Percentiles rank a stretch among this genome's conserved stretches.
Conservation (phyloP, 2,113 vertebrate species). For the Rhagologus leucostigma region DNA sequence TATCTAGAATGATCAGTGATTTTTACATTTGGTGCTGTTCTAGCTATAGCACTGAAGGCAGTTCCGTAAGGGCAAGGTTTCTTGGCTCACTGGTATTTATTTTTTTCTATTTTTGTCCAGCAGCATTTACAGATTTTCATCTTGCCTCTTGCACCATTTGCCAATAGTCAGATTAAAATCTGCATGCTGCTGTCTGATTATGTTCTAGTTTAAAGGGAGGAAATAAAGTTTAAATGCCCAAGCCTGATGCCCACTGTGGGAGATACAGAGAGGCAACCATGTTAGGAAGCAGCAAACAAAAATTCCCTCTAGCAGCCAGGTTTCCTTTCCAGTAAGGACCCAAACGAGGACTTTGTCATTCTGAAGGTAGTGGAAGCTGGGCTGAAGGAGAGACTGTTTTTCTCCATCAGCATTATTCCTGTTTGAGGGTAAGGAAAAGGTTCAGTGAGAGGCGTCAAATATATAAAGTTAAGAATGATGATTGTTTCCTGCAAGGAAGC, state of each 20-base stretch:
- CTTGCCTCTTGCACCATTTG: not conserved
- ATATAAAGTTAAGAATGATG: not conserved
- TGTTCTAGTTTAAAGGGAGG: not conserved
- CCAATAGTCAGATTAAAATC: not conserved
- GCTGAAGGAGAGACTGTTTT: not conserved
- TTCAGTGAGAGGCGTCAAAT: not conserved
- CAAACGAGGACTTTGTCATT: not conserved
- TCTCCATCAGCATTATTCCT: not conserved
- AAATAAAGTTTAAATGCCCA: not conserved
- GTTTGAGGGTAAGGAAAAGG: not conserved
- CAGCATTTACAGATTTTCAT: not conserved
- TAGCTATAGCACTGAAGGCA: not conserved
- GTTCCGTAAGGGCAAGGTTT: not conserved
- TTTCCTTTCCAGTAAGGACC: not conserved
- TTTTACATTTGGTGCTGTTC: not conserved
- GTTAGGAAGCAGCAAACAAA: not conserved
- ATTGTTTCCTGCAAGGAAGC: not conserved
- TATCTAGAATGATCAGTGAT: not conserved
- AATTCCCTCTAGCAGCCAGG: accelerated
- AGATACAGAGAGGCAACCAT: not conserved
- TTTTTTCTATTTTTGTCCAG: not conserved
- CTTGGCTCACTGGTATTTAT: not conserved
- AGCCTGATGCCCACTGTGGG: not conserved
- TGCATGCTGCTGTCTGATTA: not conserved
- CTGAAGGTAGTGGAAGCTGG: not conserved